phyloP scores from a whole-genome alignment of 2,113 vertebrate species.

The Dipodomys stephensi region DNA sequence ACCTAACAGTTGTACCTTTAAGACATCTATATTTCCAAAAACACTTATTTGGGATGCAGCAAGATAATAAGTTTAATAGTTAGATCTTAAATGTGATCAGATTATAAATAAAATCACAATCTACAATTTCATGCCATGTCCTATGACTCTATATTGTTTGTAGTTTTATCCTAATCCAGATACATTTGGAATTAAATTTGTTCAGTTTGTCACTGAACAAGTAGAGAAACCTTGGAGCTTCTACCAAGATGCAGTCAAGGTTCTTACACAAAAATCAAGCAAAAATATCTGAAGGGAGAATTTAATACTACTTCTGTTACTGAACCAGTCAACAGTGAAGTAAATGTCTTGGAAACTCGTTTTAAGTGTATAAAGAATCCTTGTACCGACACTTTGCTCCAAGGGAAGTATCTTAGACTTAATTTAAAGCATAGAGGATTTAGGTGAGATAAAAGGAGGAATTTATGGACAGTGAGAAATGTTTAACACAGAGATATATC shows the following conservation, averaged over 20 bases:
- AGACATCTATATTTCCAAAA: neutral
- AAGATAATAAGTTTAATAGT: neutral
- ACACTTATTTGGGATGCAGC: neutral
- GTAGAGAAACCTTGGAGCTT: neutral
- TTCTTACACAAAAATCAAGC: constrained; percentile 8
- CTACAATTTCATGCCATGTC: neutral
- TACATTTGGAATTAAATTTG: neutral
- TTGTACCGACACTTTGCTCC: neutral
- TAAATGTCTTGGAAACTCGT: neutral
- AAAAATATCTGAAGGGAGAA: neutral
- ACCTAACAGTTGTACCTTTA: neutral
- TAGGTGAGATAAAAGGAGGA: constrained; percentile 18
- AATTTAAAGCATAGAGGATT: neutral
- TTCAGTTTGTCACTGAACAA: neutral
- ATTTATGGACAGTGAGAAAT: neutral
- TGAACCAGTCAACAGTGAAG: neutral
- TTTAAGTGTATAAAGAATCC: neutral
- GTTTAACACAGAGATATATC: constrained; percentile 6
- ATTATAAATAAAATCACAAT: neutral
- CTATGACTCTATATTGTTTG: neutral
- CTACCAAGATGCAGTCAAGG: neutral
- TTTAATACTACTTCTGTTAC: constrained; percentile 1
- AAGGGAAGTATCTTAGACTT: neutral
- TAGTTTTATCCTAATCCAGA: neutral
- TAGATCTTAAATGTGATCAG: neutral